Base-by-base conservation (phyloP, 2,888 invertebrate genomes). In the Flabesymbios commensalis region DNA sequence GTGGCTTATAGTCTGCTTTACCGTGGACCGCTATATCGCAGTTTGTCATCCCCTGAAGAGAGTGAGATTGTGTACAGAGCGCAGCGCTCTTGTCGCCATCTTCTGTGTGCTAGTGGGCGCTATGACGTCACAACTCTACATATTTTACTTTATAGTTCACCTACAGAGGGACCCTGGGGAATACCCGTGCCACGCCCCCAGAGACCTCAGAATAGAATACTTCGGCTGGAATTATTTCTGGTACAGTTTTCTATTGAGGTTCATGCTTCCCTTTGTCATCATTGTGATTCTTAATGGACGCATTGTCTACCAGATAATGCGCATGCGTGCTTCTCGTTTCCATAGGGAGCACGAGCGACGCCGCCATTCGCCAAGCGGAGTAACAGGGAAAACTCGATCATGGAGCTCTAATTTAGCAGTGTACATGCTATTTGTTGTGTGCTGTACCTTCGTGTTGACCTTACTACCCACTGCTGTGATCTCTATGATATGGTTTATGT, bases 1-100 rank as follows among this genome's bases (percentile, higher is more conserved):
- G 3, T 65, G 65, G 65, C 53, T 65, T 22, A 33, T 65, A 29
- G 63, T 65, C 22, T 64, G 59, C 36, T 65, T 65, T 47, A 65
- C 65, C 5, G 14, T 63, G 10, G 65, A 65, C 43, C 56, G 65
- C 26, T 59, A 59, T 48, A 53, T 65, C 14, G 65, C 65, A 17
- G 65, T 65, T 19, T 65, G 63, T 51, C 59, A 57, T 32, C 65
- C 65, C 4, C 48, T 65, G 28, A 47, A 57, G 31, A 51, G 54
- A 5, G 53, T 51, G 2, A 39, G 63, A 1, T 54, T 63, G 5
- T 65, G 65, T 41, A 65, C 63, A 5, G 60, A 47, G 31, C 22
- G 32, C 28, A 17, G 58, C 7, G 63, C 65, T 3, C 47, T 31
- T 22, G 31, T 32, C 2, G 36, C 55, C 31, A 59, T 65, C 19